These are phyloP conservation scores for Callyntrura sp. DNA, from an alignment of 2,888 invertebrate species.

Conservation along the genomic window DNA sequence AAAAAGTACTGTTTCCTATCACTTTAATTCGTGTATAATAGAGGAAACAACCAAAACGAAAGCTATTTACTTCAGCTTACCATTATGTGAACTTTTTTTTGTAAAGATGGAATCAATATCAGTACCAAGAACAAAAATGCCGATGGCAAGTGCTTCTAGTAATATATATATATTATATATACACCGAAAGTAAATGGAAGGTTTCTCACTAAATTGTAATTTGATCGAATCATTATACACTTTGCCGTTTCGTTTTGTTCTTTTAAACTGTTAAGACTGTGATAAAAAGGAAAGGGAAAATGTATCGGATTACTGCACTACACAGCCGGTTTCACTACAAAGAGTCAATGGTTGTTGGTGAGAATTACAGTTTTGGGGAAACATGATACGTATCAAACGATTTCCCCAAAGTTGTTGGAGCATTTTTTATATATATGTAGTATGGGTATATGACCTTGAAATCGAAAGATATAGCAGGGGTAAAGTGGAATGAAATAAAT, in stretches of 20 bases:
- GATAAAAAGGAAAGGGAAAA: background rate
- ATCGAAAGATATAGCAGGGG: no score
- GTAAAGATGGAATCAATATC: slow-evolving; percentile 48
- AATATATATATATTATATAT: no score
- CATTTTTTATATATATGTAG: background rate
- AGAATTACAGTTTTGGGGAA: background rate
- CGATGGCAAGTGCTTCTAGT: slow-evolving; percentile 52
- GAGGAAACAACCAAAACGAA: slow-evolving; percentile 9
- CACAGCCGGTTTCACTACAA: background rate
- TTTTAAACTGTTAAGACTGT: background rate
- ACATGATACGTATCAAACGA: background rate
- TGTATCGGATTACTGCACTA: slow-evolving; percentile 35
- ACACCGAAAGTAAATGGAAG: background rate
- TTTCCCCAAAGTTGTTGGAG: background rate
- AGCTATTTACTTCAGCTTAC: slow-evolving; percentile 20
- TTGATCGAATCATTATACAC: slow-evolving; percentile 36
- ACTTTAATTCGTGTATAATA: slow-evolving; percentile 9
- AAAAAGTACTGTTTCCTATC: slow-evolving; percentile 45
- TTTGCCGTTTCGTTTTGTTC: background rate
- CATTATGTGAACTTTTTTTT: background rate
- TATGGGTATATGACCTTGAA: background rate
- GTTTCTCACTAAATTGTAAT: slow-evolving; percentile 46
- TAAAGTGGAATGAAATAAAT: no score
- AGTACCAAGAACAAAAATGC: slow-evolving; percentile 51
- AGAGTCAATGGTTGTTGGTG: background rate